Evolutionary conservation across 2,888 invertebrate genomes (phyloP).

Genomic region (Dynastes hyllus): DNA sequence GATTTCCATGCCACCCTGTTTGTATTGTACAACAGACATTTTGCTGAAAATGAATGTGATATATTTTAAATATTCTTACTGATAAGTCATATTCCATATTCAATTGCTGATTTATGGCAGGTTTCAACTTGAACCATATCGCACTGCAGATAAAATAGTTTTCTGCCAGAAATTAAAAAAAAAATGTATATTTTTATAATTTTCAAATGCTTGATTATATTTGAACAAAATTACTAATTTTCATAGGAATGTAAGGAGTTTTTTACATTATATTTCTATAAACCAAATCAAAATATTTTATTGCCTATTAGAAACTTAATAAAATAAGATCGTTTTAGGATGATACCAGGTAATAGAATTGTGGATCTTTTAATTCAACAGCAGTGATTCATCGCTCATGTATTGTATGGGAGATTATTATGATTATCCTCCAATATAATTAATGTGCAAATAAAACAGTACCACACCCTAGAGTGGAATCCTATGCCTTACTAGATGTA

Average conservation of each 20-base stretch:
- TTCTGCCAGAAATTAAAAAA: not conserved
- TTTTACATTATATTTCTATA: no score
- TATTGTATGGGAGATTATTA: not conserved
- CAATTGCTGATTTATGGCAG: not conserved
- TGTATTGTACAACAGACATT: not conserved
- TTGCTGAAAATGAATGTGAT: not conserved
- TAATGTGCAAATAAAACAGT: conserved; percentile 41
- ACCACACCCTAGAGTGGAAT: conserved; percentile 61
- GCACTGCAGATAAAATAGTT: conserved; percentile 50
- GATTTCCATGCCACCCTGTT: conserved; percentile 55
- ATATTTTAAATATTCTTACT: not conserved
- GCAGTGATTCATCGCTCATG: not conserved
- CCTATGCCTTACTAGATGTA: conserved; percentile 52
- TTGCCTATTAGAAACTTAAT: not conserved
- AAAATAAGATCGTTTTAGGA: not conserved
- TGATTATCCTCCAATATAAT: not conserved
- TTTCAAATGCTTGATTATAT: not conserved
- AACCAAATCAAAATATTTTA: not conserved
- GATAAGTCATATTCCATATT: not conserved
- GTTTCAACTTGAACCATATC: conserved; percentile 3
- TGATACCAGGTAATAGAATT: not conserved
- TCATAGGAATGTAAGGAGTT: not conserved
- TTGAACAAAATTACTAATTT: not conserved
- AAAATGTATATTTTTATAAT: not conserved
- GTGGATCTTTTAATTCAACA: not conserved